Percentiles rank a stretch among this genome's conserved stretches.
Evolutionary conservation across 2,888 invertebrate genomes (phyloP).

Genomic region (Erannis defoliaria): DNA sequence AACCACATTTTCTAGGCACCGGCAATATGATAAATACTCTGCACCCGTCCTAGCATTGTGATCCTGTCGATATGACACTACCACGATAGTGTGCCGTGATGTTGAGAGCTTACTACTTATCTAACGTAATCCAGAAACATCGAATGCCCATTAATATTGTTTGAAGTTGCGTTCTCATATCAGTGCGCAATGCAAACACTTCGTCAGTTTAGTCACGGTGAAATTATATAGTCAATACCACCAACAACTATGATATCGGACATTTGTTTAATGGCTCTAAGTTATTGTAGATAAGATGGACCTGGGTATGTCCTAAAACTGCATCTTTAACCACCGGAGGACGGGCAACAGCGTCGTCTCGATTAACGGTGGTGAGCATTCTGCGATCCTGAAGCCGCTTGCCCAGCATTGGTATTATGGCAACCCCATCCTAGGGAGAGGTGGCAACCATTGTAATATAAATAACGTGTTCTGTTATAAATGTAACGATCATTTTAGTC

Average conservation of each 20-base stretch:
- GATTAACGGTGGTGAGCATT: too few relatives aligned
- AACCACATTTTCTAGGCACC: slow-evolving; percentile 64
- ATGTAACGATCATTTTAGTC: neutral
- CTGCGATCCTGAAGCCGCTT: too few relatives aligned
- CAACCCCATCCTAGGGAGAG: too few relatives aligned
- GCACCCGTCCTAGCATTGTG: slow-evolving; percentile 41
- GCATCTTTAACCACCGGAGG: too few relatives aligned
- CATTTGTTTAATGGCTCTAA: too few relatives aligned
- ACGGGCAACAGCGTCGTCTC: too few relatives aligned
- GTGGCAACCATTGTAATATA: too few relatives aligned
- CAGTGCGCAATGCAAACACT: slow-evolving; percentile 25
- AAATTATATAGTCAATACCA: neutral
- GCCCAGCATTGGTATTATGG: too few relatives aligned
- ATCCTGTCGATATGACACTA: slow-evolving; percentile 35
- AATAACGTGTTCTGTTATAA: too few relatives aligned
- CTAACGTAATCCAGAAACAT: slow-evolving; percentile 60
- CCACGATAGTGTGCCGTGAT: slow-evolving; percentile 25
- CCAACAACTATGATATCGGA: neutral
- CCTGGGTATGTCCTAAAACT: too few relatives aligned
- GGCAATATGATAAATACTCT: slow-evolving; percentile 18
- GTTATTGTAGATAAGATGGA: too few relatives aligned
- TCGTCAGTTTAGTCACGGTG: neutral
- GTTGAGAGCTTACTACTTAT: slow-evolving; percentile 47
- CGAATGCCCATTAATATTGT: slow-evolving; percentile 65
- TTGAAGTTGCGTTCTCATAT: slow-evolving; percentile 54